phyloP scores from a whole-genome alignment of 2,797 vertebrate genomes.

The Epinephelus malabaricus region DNA sequence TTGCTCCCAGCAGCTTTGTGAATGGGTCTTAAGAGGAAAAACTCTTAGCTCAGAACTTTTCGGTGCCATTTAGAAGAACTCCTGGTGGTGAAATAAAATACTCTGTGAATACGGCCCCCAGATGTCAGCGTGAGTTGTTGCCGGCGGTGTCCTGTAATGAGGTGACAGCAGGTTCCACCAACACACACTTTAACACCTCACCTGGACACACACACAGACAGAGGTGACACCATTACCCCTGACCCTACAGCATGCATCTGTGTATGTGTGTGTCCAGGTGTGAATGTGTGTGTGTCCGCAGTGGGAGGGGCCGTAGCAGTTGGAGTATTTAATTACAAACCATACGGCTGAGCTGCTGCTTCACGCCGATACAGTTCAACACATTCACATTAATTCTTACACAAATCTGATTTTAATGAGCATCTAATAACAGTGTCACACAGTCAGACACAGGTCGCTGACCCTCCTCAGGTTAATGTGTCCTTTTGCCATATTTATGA shows the following conservation, averaged over 20 bases:
- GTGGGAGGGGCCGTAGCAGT: constrained; percentile 10
- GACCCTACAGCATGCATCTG: constrained; percentile 61
- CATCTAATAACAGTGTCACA: constrained; percentile 39
- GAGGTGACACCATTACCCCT: constrained; percentile 73
- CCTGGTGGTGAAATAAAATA: constrained; percentile 64
- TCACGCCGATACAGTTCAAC: constrained; percentile 46
- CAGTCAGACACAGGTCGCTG: constrained; percentile 49
- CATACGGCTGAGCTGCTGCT: constrained; percentile 47
- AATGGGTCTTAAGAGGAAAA: constrained; percentile 38
- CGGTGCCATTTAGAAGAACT: constrained; percentile 59
- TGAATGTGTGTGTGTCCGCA: constrained; percentile 15
- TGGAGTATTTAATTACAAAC: constrained; percentile 60
- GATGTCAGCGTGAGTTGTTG: constrained; percentile 77
- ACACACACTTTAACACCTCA: constrained; percentile 71
- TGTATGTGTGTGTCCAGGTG: constrained; percentile 32
- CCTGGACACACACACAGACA: constrained; percentile 41
- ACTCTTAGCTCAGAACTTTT: constrained; percentile 62
- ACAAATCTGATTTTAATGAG: constrained; percentile 70
- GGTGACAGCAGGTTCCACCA: constrained; percentile 79
- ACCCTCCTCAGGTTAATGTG: constrained; percentile 40
- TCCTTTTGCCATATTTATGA: constrained; percentile 23
- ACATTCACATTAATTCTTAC: constrained; percentile 52
- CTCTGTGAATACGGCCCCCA: constrained; percentile 57
- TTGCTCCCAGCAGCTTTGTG: constrained; percentile 46
- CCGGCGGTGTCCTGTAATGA: constrained; percentile 76